Conservation (phyloP, 2,113 vertebrate genomes). For the Myxocyprinus asiaticus region DNA sequence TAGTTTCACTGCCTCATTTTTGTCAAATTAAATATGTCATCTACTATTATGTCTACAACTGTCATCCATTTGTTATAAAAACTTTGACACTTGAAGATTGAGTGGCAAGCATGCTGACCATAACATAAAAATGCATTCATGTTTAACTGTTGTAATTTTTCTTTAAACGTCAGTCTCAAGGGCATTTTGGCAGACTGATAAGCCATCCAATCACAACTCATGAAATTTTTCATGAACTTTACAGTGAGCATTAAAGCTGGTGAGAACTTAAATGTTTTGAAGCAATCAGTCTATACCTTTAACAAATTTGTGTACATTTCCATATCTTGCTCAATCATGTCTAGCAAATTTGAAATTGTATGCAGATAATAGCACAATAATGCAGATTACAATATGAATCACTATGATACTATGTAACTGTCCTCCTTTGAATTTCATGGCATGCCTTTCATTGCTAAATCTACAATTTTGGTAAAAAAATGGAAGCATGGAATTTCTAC, state of each 20-base stretch:
- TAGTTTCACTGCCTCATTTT: too few species aligned
- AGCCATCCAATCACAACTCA: background rate
- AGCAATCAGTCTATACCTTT: background rate
- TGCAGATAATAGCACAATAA: conserved; percentile 15
- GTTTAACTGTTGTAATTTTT: too few species aligned
- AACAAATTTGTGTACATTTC: background rate
- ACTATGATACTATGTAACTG: background rate
- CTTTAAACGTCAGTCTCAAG: too few species aligned
- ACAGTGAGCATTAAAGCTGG: too few species aligned
- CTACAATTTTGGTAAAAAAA: background rate
- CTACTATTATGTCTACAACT: too few species aligned
- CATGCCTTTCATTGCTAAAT: conserved; percentile 12
- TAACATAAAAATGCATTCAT: too few species aligned
- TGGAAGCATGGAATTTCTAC: conserved; percentile 21
- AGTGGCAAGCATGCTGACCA: too few species aligned
- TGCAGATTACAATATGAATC: background rate
- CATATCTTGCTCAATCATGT: conserved; percentile 25
- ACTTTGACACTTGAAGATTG: too few species aligned
- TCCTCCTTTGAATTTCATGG: conserved; percentile 4
- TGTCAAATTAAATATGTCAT: too few species aligned
- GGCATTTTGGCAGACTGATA: background rate
- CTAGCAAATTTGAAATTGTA: conserved; percentile 6
- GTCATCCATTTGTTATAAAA: too few species aligned
- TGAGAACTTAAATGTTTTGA: background rate
- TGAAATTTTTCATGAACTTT: background rate